These are phyloP conservation scores for Mellilla xanthometata DNA, from an alignment of 2,888 invertebrate genomes.

Conservation along the genomic window DNA sequence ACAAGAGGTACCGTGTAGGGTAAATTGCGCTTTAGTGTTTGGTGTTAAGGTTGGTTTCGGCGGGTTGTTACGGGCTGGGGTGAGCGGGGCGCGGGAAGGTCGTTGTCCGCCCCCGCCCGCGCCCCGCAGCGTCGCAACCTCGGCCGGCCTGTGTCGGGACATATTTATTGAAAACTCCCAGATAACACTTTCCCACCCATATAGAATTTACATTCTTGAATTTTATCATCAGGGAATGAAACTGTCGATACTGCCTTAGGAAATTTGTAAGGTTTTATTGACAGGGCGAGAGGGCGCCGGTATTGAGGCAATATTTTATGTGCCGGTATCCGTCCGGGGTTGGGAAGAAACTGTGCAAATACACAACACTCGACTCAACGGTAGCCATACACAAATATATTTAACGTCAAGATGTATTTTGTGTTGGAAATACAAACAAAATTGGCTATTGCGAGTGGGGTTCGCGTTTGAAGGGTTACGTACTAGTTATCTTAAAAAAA, in stretches of 20 bases:
- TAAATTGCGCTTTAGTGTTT: slow-evolving; percentile 50
- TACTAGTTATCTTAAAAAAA: too few relatives aligned
- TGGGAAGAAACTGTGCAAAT: slow-evolving; percentile 24
- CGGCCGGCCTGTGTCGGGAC: slow-evolving; percentile 40
- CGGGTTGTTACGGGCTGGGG: slow-evolving; percentile 44
- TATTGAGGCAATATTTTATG: slow-evolving; percentile 32
- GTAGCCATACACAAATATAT: slow-evolving; percentile 6
- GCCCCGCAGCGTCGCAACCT: slow-evolving; percentile 38
- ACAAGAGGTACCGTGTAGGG: slow-evolving; percentile 42
- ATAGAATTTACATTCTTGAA: slow-evolving; percentile 37
- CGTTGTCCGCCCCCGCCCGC: slow-evolving; percentile 35
- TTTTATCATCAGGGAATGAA: slow-evolving; percentile 31
- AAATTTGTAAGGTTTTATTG: slow-evolving; percentile 33
- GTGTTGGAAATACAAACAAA: too few relatives aligned
- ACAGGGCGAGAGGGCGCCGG: slow-evolving; percentile 29
- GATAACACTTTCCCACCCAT: slow-evolving; percentile 39
- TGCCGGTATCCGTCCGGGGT: slow-evolving; percentile 23
- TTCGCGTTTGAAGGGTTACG: too few relatives aligned
- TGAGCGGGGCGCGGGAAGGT: slow-evolving; percentile 60
- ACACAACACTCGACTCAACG: slow-evolving; percentile 25
- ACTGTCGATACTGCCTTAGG: slow-evolving; percentile 26
- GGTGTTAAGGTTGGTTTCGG: slow-evolving; percentile 62
- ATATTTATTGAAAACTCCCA: slow-evolving; percentile 46
- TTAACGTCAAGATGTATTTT: neutral
- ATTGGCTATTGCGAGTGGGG: too few relatives aligned